phyloP scores from a whole-genome alignment of 1,140 invertebrate species.

The Euura lappo region DNA sequence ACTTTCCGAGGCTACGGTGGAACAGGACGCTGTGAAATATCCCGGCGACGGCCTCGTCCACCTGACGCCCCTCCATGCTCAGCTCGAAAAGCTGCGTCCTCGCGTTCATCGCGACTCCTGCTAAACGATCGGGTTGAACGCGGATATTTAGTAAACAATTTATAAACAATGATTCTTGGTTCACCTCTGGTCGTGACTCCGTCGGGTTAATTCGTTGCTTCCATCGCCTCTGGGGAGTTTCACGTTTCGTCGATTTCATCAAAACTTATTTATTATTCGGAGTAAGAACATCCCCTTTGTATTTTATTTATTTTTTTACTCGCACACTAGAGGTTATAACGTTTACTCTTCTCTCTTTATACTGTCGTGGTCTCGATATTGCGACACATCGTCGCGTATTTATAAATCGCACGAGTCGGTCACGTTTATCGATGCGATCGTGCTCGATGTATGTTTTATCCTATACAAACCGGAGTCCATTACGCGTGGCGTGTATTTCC shows the following conservation, averaged over 20 bases:
- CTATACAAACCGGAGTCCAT: too few relatives aligned
- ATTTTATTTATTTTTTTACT: too few relatives aligned
- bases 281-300: too few relatives aligned
- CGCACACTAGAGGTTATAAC: too few relatives aligned
- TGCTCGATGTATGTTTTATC: too few relatives aligned
- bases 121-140: neutral
- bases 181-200: neutral
- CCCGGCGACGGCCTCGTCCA: slow-evolving; percentile 92
- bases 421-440: too few relatives aligned
- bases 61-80: slow-evolving; percentile 89
- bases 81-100: slow-evolving; percentile 87
- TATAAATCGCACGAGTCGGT: too few relatives aligned
- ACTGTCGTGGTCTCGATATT: too few relatives aligned
- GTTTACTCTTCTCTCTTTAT: too few relatives aligned
- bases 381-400: too few relatives aligned
- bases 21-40: slow-evolving; percentile 96
- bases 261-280: too few relatives aligned
- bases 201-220: neutral
- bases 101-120: slow-evolving; percentile 77
- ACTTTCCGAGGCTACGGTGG: slow-evolving; percentile 93
- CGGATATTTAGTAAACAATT: neutral
- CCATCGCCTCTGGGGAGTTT: neutral
- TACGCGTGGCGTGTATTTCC: too few relatives aligned
- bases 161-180: neutral
- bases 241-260: neutral